A percentile compares a stretch with the other conserved stretches of the same genome.
Evolutionary conservation across 2,113 vertebrate species (phyloP).

Genomic region (Equus przewalskii): DNA sequence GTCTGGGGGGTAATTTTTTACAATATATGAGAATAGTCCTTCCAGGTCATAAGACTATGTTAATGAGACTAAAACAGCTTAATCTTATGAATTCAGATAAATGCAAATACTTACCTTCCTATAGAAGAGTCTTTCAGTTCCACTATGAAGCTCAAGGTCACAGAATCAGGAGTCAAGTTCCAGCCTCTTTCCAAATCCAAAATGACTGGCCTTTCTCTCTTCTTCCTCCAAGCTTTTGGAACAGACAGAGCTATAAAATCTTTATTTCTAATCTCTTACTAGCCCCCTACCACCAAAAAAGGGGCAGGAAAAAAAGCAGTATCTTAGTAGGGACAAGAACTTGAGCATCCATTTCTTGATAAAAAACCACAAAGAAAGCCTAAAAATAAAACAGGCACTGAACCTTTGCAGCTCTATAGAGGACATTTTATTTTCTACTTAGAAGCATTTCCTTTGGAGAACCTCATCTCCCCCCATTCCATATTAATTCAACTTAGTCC

Average conservation of each 20-base stretch:
- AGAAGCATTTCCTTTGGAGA: constrained; percentile 2
- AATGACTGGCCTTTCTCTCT: not conserved
- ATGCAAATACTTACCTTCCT: constrained; percentile 53
- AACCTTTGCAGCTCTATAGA: not conserved
- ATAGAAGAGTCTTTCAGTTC: constrained; percentile 7
- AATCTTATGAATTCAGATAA: constrained; percentile 45
- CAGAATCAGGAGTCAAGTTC: constrained; percentile 27
- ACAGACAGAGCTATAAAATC: not conserved
- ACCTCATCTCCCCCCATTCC: not conserved
- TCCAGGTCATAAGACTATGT: constrained; percentile 9
- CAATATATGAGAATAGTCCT: not conserved
- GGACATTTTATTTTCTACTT: constrained; percentile 43
- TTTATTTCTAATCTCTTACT: constrained; percentile 31
- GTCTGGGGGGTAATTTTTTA: not conserved
- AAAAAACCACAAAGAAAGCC: constrained; percentile 15
- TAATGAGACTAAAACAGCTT: constrained; percentile 17
- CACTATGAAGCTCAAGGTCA: constrained; percentile 42
- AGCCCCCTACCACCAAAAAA: not conserved
- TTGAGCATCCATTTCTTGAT: not conserved
- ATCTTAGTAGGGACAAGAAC: not conserved
- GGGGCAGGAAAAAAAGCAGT: not conserved
- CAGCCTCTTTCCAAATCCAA: constrained; percentile 35
- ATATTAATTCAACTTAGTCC: constrained; percentile 34
- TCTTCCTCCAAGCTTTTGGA: constrained; percentile 18
- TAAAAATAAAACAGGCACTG: not conserved